Conservation (phyloP, 2,888 invertebrate species). For the Agrochola lota region DNA sequence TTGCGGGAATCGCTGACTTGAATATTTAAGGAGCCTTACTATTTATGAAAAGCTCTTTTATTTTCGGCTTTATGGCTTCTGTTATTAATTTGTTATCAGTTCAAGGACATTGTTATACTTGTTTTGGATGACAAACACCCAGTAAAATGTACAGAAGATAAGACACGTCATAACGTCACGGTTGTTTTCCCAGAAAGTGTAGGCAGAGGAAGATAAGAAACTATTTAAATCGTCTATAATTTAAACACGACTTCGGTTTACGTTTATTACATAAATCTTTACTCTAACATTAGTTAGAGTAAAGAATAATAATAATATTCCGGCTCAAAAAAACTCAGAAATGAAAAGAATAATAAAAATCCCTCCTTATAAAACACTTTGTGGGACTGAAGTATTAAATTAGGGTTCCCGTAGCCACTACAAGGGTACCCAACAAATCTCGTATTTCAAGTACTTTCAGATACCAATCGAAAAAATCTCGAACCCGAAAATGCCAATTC, state of each 20-base stretch:
- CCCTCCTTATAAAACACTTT: not conserved
- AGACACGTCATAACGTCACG: not conserved
- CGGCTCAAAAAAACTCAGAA: not conserved
- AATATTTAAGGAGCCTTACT: slow-evolving; percentile 66
- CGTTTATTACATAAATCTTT: not conserved
- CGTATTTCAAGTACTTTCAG: slow-evolving; percentile 30
- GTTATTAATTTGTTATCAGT: slow-evolving; percentile 49
- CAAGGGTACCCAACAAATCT: slow-evolving; percentile 11
- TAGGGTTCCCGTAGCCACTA: not conserved
- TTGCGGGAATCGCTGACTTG: slow-evolving; percentile 60
- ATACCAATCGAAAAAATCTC: slow-evolving; percentile 11
- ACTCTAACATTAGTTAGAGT: too few relatives aligned
- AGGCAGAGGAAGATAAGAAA: not conserved
- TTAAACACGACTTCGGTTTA: not conserved
- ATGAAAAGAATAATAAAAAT: not conserved
- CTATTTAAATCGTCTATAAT: not conserved
- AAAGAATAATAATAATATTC: too few relatives aligned
- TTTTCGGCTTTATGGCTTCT: slow-evolving; percentile 51
- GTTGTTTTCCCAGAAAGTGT: not conserved
- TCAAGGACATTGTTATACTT: slow-evolving; percentile 12
- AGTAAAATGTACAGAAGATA: not conserved
- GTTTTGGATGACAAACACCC: not conserved
- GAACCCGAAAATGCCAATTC: slow-evolving; percentile 19
- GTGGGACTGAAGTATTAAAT: slow-evolving; percentile 1
- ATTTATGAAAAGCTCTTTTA: slow-evolving; percentile 46